Percentiles rank a stretch among this genome's conserved stretches.
These are phyloP conservation scores for Chrysocyon brachyurus DNA, from an alignment of 2,797 vertebrate genomes.

Conservation along the genomic window DNA sequence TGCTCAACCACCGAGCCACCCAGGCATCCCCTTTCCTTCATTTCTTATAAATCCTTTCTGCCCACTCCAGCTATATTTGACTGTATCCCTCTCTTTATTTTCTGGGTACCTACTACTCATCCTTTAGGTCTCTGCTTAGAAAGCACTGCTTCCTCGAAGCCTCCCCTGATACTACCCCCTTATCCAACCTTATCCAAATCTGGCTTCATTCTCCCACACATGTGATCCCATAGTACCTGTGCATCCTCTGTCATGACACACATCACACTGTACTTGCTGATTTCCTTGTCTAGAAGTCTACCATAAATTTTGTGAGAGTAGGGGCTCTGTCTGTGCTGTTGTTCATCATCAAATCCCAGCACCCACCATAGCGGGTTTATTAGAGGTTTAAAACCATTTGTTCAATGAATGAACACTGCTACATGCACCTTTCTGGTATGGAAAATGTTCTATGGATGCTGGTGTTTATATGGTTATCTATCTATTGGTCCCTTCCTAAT, in stretches of 20 bases:
- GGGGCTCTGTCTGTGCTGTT: background rate
- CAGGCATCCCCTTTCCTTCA: background rate
- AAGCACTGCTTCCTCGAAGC: background rate
- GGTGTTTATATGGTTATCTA: background rate
- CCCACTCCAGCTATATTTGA: background rate
- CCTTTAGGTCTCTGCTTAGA: background rate
- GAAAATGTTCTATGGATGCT: background rate
- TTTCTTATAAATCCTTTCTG: background rate
- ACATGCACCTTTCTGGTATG: background rate
- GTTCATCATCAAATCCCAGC: background rate
- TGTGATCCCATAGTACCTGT: background rate
- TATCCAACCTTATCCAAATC: background rate
- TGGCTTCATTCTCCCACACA: background rate
- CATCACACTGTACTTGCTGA: background rate
- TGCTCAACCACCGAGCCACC: too few relatives aligned
- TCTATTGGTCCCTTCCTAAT: background rate
- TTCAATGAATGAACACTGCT: background rate
- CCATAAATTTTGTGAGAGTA: background rate
- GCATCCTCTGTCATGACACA: rapidly evolving
- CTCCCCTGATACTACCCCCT: background rate
- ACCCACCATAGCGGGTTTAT: background rate
- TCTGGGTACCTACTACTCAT: background rate
- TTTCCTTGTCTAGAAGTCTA: background rate
- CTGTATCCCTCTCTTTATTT: background rate
- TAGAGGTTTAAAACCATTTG: background rate